A percentile compares a stretch with the other conserved stretches of the same genome.
phyloP scores from a whole-genome alignment of 64 coral and sea anemone genomes.

The Acropora tenuis region DNA sequence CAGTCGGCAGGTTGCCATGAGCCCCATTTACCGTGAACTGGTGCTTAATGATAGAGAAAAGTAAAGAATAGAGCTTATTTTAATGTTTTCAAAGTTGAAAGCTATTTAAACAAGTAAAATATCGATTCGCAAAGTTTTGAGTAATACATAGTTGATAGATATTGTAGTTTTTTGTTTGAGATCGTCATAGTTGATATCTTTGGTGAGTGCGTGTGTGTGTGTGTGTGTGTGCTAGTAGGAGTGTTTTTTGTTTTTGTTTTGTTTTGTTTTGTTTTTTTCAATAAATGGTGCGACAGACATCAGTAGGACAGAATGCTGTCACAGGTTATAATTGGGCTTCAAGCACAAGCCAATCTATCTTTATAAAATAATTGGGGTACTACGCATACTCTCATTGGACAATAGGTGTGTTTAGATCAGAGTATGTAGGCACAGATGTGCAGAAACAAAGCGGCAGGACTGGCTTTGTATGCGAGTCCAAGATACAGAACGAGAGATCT shows the following conservation, averaged over 20 bases:
- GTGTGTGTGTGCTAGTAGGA: background rate
- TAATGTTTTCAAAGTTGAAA: background rate
- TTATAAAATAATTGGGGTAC: too few relatives aligned
- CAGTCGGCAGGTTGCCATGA: conserved; percentile 8
- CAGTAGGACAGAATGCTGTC: too few relatives aligned
- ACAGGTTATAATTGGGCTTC: too few relatives aligned
- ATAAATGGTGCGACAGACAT: too few relatives aligned
- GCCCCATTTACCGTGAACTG: conserved; percentile 38
- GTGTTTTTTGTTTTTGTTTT: too few relatives aligned
- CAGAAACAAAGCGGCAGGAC: too few relatives aligned
- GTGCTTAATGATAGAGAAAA: background rate
- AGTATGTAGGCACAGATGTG: too few relatives aligned
- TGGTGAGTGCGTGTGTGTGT: background rate
- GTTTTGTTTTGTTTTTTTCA: background rate
- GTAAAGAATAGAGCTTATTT: background rate
- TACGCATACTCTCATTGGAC: too few relatives aligned
- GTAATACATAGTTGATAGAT: background rate
- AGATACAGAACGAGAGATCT: too few relatives aligned
- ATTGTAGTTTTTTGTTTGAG: background rate
- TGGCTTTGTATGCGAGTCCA: too few relatives aligned
- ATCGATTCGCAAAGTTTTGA: background rate
- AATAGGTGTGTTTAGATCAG: too few relatives aligned
- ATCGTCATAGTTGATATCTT: conserved; percentile 8
- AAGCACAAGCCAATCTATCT: too few relatives aligned
- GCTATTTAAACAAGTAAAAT: background rate